Evolutionary conservation across 2,888 invertebrate genomes (phyloP).

Genomic region (Falcaria lacertinaria): DNA sequence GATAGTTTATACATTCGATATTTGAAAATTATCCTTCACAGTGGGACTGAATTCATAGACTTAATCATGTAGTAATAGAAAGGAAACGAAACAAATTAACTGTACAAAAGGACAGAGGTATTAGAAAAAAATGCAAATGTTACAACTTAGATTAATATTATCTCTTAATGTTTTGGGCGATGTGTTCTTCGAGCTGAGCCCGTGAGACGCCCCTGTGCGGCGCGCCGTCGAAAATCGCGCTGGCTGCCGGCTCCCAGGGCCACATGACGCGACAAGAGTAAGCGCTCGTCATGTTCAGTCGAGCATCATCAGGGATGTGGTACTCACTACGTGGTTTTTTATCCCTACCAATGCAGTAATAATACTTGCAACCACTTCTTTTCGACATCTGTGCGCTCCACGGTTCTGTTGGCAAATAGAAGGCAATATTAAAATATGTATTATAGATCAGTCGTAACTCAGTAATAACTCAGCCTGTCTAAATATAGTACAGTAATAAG

Average conservation of each 20-base stretch:
- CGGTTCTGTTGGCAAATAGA: conserved; percentile 50
- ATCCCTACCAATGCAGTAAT: conserved; percentile 46
- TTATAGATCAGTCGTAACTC: too few species aligned
- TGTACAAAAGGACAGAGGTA: not conserved
- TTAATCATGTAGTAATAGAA: too few species aligned
- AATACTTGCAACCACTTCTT: conserved; percentile 55
- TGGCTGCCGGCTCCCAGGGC: conserved; percentile 59
- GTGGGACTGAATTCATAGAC: too few species aligned
- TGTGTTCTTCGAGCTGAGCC: conserved; percentile 50
- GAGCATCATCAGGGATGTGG: conserved; percentile 48
- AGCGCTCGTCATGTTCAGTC: conserved; percentile 50
- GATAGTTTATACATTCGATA: too few species aligned
- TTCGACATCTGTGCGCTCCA: conserved; percentile 68
- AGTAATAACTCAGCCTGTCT: too few species aligned
- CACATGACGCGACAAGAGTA: conserved; percentile 51
- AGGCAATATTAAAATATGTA: too few species aligned
- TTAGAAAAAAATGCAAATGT: not conserved
- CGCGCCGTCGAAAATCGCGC: conserved; percentile 49
- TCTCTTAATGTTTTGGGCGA: conserved; percentile 29
- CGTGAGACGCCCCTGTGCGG: conserved; percentile 40
- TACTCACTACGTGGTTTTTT: conserved; percentile 53
- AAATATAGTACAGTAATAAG: too few species aligned
- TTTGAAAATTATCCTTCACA: too few species aligned
- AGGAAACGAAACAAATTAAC: too few species aligned
- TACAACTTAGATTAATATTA: conserved; percentile 4